Percentiles rank a stretch among this genome's conserved stretches.
phyloP scores from a whole-genome alignment of 2,113 vertebrate genomes.

The Chloropsis hardwickii region DNA sequence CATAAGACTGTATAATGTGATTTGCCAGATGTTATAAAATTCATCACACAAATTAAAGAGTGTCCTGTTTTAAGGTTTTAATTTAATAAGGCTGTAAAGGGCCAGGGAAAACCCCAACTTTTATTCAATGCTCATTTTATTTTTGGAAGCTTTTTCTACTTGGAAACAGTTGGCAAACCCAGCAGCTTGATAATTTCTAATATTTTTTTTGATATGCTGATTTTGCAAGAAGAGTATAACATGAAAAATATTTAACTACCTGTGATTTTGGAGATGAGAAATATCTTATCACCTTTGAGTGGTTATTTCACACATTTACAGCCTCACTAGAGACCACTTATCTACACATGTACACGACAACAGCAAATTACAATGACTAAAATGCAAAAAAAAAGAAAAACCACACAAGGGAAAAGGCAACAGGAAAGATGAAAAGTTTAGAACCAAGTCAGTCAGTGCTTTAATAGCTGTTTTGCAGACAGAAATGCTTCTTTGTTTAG shows the following conservation, averaged over 20 bases:
- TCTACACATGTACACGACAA: neutral
- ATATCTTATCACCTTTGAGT: neutral
- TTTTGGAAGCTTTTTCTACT: neutral
- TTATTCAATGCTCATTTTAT: neutral
- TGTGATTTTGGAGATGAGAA: neutral
- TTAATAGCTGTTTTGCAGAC: slow-evolving; percentile 43
- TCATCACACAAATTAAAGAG: neutral
- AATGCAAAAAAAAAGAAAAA: neutral
- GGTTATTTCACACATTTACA: neutral
- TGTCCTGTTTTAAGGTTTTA: neutral
- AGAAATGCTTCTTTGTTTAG: slow-evolving; percentile 45
- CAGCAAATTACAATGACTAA: neutral
- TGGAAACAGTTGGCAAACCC: neutral
- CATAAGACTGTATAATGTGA: neutral
- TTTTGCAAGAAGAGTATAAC: neutral
- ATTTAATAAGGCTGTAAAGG: neutral
- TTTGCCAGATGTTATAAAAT: neutral
- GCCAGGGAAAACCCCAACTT: neutral
- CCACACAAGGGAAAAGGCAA: slow-evolving; percentile 14
- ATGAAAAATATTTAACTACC: neutral
- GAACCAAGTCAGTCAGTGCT: slow-evolving; percentile 25
- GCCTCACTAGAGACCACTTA: neutral
- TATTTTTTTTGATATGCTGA: neutral
- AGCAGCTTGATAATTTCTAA: neutral
- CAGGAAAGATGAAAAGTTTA: slow-evolving; percentile 22